These are phyloP conservation scores for Willowsia nigromaculata DNA, from an alignment of 2,888 invertebrate species.

Conservation along the genomic window DNA sequence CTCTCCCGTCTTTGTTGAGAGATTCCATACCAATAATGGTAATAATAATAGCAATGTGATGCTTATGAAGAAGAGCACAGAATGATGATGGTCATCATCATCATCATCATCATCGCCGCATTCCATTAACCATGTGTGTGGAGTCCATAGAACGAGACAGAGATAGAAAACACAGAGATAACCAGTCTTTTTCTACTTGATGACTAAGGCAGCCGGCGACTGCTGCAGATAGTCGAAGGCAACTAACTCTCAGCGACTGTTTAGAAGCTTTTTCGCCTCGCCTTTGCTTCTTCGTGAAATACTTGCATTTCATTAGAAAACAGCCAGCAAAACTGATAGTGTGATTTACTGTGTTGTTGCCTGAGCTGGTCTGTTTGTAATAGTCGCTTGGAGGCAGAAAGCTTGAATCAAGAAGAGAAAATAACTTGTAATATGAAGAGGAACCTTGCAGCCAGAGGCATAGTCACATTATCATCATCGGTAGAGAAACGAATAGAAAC, in stretches of 20 bases:
- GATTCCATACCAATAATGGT: conserved; percentile 1
- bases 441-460: not conserved
- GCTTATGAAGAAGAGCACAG: not conserved
- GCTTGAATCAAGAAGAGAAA: not conserved
- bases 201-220: too few species aligned
- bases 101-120: not conserved
- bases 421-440: not conserved
- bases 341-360: conserved; percentile 40
- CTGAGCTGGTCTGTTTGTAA: not conserved
- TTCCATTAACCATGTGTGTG: not conserved
- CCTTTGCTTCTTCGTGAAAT: not conserved
- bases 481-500: not conserved
- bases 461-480: not conserved
- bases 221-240: not conserved
- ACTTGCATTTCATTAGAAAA: conserved; percentile 49
- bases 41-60: not conserved
- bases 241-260: not conserved
- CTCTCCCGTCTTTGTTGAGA: not conserved
- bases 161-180: not conserved
- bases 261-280: too few species aligned
- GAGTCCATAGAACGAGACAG: not conserved
- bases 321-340: conserved; percentile 17
- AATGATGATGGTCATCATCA: not conserved
- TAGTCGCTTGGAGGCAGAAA: conserved; percentile 5
- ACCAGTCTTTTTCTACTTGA: not conserved